Evolutionary conservation across 64 coral and sea anemone species (phyloP).

Genomic region (Montipora capricornis): DNA sequence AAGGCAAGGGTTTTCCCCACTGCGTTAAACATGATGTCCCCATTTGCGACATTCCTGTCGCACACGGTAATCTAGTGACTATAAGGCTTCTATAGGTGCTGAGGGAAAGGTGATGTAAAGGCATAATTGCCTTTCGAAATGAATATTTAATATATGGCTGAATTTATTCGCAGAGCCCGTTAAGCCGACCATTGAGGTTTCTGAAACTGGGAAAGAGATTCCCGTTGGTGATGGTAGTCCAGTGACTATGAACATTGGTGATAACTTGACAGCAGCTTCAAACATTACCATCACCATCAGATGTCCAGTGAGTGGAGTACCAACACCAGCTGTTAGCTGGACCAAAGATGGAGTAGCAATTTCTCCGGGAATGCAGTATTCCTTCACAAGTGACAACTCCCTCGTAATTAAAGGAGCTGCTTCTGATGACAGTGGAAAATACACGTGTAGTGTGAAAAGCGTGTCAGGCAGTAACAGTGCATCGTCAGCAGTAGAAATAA

Average conservation of each 20-base stretch:
- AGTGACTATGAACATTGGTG: conserved; percentile 54
- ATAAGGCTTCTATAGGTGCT: conserved; percentile 25
- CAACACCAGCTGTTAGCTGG: conserved; percentile 80
- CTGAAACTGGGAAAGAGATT: conserved; percentile 31
- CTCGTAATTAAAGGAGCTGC: conserved; percentile 32
- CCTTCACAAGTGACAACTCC: conserved; percentile 3
- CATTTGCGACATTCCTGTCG: too few species aligned
- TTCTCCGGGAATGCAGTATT: not conserved
- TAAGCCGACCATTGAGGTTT: conserved; percentile 11
- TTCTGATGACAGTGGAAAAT: conserved; percentile 36
- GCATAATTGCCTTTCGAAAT: too few species aligned
- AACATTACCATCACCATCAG: conserved; percentile 73
- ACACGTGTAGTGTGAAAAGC: conserved; percentile 36
- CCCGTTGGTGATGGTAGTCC: conserved; percentile 41
- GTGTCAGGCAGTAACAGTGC: conserved; percentile 2
- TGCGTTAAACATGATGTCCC: too few species aligned
- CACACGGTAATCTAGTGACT: too few species aligned
- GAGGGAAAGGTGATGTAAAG: too few species aligned
- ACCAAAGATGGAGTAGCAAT: conserved; percentile 32
- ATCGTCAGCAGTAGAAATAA: not conserved
- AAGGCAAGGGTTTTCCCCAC: too few species aligned
- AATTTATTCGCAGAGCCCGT: too few species aligned
- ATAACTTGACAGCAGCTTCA: conserved; percentile 77
- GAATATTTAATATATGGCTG: too few species aligned
- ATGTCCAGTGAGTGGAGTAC: conserved; percentile 70